Conservation (phyloP, 2,888 invertebrate genomes). For the Leptarthrus brevirostris region DNA sequence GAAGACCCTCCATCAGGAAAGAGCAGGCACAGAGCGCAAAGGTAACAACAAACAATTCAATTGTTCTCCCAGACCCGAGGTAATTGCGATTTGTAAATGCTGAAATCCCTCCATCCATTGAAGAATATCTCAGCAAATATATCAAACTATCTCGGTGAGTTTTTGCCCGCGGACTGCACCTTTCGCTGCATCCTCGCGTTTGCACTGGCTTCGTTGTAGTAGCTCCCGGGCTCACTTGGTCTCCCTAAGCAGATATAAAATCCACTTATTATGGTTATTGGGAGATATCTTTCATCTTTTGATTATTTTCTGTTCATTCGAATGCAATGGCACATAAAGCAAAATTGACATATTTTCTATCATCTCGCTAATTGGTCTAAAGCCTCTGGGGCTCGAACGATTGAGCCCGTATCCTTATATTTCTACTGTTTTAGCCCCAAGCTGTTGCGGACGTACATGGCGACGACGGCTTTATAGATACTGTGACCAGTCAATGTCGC, state of each 20-base stretch:
- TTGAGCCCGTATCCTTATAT: constrained; percentile 1
- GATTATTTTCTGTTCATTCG: constrained; percentile 53
- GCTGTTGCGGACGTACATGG: background rate
- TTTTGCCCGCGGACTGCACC: constrained; percentile 49
- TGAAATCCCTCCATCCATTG: constrained; percentile 48
- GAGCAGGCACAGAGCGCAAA: constrained; percentile 31
- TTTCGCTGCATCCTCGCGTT: constrained; percentile 39
- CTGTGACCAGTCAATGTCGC: constrained; percentile 8
- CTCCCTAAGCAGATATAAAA: constrained; percentile 33
- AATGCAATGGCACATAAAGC: constrained; percentile 51
- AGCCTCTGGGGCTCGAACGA: constrained; percentile 22
- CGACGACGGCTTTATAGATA: constrained; percentile 38
- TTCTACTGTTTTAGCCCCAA: too few species aligned
- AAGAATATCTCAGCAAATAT: constrained; percentile 48
- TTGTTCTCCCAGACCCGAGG: constrained; percentile 53
- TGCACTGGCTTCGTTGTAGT: too few species aligned
- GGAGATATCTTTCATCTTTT: constrained; percentile 54
- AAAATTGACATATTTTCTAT: constrained; percentile 56
- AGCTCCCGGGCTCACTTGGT: background rate
- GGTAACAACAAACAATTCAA: constrained; percentile 56
- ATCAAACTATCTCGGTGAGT: constrained; percentile 43
- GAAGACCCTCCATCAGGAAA: background rate
- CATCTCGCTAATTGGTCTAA: constrained; percentile 56
- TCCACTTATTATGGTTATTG: constrained; percentile 54
- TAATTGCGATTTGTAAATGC: constrained; percentile 56